phyloP scores from a whole-genome alignment of 2,888 invertebrate species.

The Mythimna impura region DNA sequence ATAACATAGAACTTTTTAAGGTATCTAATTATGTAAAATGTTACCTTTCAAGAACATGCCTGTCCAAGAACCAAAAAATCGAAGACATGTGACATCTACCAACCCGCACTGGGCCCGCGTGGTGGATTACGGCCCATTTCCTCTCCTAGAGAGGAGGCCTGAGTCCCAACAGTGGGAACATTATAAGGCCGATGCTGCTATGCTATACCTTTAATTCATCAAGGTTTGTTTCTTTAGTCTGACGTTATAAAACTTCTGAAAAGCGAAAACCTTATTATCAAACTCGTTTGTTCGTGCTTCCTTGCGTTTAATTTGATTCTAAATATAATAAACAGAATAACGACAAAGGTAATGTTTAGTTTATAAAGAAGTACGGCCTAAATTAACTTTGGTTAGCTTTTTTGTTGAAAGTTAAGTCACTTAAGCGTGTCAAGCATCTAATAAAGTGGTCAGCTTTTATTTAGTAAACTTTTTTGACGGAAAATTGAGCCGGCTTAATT shows the following conservation, averaged over 20 bases:
- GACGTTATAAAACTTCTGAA: conserved; percentile 29
- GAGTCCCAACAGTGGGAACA: too few relatives aligned
- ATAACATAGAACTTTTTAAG: too few relatives aligned
- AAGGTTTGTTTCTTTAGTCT: conserved; percentile 1
- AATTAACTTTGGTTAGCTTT: conserved; percentile 21
- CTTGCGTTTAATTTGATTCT: conserved; percentile 38
- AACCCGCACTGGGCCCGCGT: too few relatives aligned
- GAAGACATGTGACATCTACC: too few relatives aligned
- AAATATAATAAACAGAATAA: conserved; percentile 36
- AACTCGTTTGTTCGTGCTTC: conserved; percentile 42
- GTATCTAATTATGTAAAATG: too few relatives aligned
- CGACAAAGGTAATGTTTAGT: conserved; percentile 26
- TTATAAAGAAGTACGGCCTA: conserved; percentile 22
- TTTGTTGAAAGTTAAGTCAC: conserved; percentile 33
- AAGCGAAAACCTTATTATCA: conserved; percentile 37
- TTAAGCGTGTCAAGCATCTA: conserved; percentile 12
- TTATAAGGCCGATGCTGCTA: too few relatives aligned
- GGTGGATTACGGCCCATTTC: too few relatives aligned
- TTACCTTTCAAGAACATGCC: too few relatives aligned
- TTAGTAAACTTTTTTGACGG: background rate
- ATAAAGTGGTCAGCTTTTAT: conserved; percentile 17
- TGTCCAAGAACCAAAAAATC: too few relatives aligned
- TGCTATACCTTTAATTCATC: background rate
- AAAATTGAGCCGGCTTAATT: background rate
- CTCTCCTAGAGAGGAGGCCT: too few relatives aligned